Conservation (phyloP, 2,888 invertebrate species). For the Drosophila anomalata region DNA sequence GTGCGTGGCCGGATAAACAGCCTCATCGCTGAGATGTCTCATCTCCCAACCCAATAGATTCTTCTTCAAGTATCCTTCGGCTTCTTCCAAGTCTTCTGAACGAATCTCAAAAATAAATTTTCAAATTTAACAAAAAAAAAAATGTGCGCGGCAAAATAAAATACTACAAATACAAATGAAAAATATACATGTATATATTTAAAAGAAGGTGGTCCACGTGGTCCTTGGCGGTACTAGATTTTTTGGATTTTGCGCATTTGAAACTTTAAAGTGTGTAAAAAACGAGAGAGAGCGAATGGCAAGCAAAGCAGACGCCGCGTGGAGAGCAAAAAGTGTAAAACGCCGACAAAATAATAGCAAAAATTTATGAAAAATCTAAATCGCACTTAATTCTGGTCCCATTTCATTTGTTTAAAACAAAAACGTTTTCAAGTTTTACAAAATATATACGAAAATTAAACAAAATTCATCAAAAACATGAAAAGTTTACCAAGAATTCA, state of each 20-base stretch:
- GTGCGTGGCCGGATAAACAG: constrained; percentile 69
- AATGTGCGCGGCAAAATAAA: constrained; percentile 35
- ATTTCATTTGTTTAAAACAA: constrained; percentile 15
- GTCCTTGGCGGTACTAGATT: constrained; percentile 31
- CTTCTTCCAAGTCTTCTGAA: background rate
- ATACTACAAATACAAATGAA: constrained; percentile 11
- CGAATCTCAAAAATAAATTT: background rate
- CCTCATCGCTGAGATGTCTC: constrained; percentile 32
- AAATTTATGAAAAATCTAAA: constrained; percentile 38
- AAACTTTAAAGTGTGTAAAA: constrained; percentile 74
- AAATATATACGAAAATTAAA: constrained; percentile 37
- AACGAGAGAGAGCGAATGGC: constrained; percentile 26
- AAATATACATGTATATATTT: constrained; percentile 5
- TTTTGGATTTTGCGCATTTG: constrained; percentile 73
- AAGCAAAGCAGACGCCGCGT: constrained; percentile 45
- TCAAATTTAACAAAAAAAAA: constrained; percentile 17
- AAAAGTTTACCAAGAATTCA: constrained; percentile 68
- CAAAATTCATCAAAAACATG: constrained; percentile 23
- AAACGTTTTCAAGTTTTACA: constrained; percentile 29
- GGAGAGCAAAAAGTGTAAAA: constrained; percentile 49
- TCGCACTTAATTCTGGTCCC: constrained; percentile 20
- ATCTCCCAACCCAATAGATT: background rate
- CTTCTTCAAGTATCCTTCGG: background rate
- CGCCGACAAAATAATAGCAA: constrained; percentile 38
- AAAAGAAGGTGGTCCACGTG: constrained; percentile 45